phyloP scores from a whole-genome alignment of 2,797 vertebrate genomes.

The Acrossocheilus fasciatus region DNA sequence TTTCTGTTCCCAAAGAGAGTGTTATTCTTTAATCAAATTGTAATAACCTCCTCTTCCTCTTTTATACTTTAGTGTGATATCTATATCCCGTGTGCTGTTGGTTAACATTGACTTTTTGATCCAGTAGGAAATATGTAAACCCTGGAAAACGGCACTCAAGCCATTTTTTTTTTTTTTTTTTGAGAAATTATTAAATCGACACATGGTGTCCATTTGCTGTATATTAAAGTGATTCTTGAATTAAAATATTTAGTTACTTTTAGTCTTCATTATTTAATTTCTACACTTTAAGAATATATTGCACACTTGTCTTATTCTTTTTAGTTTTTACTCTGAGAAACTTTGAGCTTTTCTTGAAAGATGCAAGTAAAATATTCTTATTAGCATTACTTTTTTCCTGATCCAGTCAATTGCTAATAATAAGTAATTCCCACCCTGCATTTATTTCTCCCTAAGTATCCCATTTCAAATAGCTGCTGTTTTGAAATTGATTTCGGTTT shows the following conservation, averaged over 20 bases:
- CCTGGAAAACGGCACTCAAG: background rate
- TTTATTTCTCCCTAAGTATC: slow-evolving; percentile 9
- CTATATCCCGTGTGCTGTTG: background rate
- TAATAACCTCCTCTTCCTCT: background rate
- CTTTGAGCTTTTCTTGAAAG: background rate
- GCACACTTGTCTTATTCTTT: background rate
- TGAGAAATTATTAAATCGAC: background rate
- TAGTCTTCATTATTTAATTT: background rate
- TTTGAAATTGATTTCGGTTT: background rate
- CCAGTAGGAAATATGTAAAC: background rate
- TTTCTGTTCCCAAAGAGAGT: background rate
- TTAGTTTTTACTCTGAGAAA: background rate
- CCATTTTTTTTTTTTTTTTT: too few species aligned
- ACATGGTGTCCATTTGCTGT: background rate
- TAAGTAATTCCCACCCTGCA: background rate
- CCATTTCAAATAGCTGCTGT: background rate
- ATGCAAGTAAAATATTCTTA: background rate
- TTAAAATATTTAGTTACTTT: background rate
- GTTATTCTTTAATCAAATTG: background rate
- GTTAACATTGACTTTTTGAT: background rate
- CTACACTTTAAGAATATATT: background rate
- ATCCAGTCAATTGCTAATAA: background rate
- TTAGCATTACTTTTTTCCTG: background rate
- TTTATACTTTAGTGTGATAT: too few species aligned
- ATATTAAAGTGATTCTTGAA: background rate